Conservation (phyloP, 2,113 vertebrate species). For the Scomber scombrus region DNA sequence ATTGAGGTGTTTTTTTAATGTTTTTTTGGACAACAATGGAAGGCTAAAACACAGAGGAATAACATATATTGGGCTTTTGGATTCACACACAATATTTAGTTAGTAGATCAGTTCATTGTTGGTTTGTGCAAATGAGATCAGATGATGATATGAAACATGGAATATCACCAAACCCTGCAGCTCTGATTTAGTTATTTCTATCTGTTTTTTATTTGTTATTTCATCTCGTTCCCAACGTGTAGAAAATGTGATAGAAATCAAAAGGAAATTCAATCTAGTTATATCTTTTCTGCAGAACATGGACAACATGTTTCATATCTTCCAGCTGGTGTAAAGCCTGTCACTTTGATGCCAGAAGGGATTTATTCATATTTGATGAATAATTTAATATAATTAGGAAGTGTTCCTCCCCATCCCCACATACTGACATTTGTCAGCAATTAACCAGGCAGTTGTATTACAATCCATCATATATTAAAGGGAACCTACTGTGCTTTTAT, state of each 20-base stretch:
- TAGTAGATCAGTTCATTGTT: too few species aligned
- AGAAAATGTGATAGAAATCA: neutral
- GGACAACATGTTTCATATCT: neutral
- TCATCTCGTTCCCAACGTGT: constrained; percentile 1
- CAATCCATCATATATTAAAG: neutral
- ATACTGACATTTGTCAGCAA: constrained; percentile 7
- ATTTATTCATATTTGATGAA: constrained; percentile 44
- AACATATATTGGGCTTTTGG: too few species aligned
- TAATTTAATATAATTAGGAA: constrained; percentile 31
- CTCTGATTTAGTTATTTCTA: too few species aligned
- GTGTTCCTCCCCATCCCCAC: neutral
- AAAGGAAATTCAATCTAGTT: neutral
- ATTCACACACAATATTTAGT: too few species aligned
- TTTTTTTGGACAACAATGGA: too few species aligned
- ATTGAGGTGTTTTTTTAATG: too few species aligned
- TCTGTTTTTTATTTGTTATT: neutral
- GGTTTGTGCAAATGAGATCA: too few species aligned
- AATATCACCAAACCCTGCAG: too few species aligned
- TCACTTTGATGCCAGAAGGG: constrained; percentile 28
- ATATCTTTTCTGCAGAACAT: neutral
- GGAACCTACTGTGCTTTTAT: too few species aligned
- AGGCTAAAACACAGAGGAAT: too few species aligned
- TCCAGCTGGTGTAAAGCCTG: constrained; percentile 40
- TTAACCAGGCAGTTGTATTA: neutral
- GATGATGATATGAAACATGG: too few species aligned